These are phyloP conservation scores for Bubo scandiacus DNA, from an alignment of 2,113 vertebrate species.

Conservation along the genomic window DNA sequence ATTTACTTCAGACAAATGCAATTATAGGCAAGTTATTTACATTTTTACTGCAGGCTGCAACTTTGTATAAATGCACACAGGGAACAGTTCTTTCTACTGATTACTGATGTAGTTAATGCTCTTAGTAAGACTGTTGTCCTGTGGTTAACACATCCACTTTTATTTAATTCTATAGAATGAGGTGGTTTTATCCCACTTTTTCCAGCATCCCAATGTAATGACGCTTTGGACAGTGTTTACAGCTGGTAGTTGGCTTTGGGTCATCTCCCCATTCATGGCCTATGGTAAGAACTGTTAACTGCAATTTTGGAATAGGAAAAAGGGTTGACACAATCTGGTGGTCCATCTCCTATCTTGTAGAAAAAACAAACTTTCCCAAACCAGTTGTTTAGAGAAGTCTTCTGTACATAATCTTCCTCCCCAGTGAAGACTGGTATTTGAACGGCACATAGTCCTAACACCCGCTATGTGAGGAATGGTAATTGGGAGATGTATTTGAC, in stretches of 20 bases:
- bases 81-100: neutral
- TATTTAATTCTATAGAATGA: conserved; percentile 83
- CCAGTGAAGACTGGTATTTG: neutral
- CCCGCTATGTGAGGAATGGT: neutral
- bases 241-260: conserved; percentile 93
- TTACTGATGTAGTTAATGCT: neutral
- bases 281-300: conserved; percentile 83
- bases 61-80: neutral
- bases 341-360: neutral
- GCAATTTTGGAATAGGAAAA: neutral
- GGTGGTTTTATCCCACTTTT: conserved; percentile 86
- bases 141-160: conserved; percentile 32
- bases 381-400: neutral
- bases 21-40: neutral
- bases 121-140: neutral
- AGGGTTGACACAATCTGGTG: neutral
- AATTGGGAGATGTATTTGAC: neutral
- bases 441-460: neutral
- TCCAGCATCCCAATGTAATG: conserved; percentile 91
- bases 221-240: conserved; percentile 92
- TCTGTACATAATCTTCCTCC: neutral
- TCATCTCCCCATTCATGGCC: conserved; percentile 93
- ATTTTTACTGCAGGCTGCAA: neutral
- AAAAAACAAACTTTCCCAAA: neutral
- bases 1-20: neutral